Evolutionary conservation across 1,140 invertebrate species (phyloP).

Genomic region (Tenebrio molitor): DNA sequence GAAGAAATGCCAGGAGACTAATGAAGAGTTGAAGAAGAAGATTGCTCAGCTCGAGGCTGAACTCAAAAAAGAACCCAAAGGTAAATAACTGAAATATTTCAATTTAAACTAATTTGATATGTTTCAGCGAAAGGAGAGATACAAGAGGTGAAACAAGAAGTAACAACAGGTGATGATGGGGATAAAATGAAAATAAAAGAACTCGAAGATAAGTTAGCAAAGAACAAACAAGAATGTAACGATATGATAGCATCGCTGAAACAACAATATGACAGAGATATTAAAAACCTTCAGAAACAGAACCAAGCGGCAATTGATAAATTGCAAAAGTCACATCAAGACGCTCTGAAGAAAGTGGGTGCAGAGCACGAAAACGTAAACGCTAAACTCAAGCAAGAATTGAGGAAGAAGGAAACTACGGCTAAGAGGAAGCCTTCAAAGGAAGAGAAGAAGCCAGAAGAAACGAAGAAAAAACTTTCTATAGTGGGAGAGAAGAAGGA

Average conservation of each 20-base stretch:
- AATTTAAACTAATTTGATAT: neutral
- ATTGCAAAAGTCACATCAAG: constrained; percentile 12
- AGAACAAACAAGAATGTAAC: constrained; percentile 54
- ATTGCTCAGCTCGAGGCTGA: constrained; percentile 46
- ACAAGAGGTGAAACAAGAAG: too few species aligned
- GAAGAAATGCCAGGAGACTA: constrained; percentile 28
- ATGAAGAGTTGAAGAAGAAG: constrained; percentile 48
- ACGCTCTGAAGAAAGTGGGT: neutral
- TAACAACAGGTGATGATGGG: too few species aligned
- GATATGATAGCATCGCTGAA: constrained; percentile 44
- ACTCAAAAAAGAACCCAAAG: constrained; percentile 15
- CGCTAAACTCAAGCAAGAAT: constrained; percentile 42
- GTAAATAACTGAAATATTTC: neutral
- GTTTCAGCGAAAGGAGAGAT: too few species aligned
- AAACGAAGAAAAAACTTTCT: neutral
- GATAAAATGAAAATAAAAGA: neutral
- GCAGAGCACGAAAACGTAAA: constrained; percentile 37
- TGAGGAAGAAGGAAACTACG: neutral
- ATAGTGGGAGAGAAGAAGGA: neutral
- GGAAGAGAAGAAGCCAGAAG: neutral
- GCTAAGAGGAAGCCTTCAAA: neutral
- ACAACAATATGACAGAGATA: constrained; percentile 43
- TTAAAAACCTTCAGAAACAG: constrained; percentile 44
- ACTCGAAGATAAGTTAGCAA: constrained; percentile 11
- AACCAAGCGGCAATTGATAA: constrained; percentile 19